Percentiles rank a stretch among this genome's conserved stretches.
phyloP scores from a whole-genome alignment of 2,888 invertebrate species.

The Lacanobia oleracea region DNA sequence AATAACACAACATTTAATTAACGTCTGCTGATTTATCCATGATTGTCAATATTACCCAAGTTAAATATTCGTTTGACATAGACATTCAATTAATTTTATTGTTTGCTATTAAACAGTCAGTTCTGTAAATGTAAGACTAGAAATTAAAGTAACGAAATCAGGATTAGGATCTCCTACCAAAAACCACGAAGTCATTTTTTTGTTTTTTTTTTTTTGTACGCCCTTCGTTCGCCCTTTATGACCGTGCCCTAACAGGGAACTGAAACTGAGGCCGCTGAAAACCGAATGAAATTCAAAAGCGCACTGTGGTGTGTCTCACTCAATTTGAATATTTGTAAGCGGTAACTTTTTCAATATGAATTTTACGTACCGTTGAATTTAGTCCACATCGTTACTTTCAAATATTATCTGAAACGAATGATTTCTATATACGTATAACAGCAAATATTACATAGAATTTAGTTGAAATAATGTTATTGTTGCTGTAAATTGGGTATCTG shows the following conservation, averaged over 20 bases:
- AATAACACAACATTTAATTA: not conserved
- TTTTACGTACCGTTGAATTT: conserved; percentile 52
- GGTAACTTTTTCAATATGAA: conserved; percentile 68
- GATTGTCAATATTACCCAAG: too few relatives aligned
- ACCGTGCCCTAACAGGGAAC: conserved; percentile 52
- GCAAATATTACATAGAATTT: not conserved
- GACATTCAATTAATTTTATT: too few relatives aligned
- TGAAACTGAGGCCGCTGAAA: conserved; percentile 60
- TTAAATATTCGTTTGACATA: too few relatives aligned
- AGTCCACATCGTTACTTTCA: conserved; percentile 44
- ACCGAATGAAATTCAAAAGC: conserved; percentile 78
- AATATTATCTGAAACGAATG: conserved; percentile 44
- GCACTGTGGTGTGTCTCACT: conserved; percentile 73
- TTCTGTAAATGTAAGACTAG: too few relatives aligned
- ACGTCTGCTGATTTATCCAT: too few relatives aligned
- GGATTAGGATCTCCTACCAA: not conserved
- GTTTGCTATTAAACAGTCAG: too few relatives aligned
- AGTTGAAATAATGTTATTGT: not conserved
- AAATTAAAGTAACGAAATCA: not conserved
- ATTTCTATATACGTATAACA: not conserved
- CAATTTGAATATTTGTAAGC: conserved; percentile 76
- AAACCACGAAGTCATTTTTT: not conserved
- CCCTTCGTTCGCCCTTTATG: conserved; percentile 13
- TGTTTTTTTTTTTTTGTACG: not conserved
- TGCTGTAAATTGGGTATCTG: not conserved